A percentile compares a stretch with the other conserved stretches of the same genome.
Evolutionary conservation across 2,888 invertebrate genomes (phyloP).

Genomic region (Tetranychus truncatus): DNA sequence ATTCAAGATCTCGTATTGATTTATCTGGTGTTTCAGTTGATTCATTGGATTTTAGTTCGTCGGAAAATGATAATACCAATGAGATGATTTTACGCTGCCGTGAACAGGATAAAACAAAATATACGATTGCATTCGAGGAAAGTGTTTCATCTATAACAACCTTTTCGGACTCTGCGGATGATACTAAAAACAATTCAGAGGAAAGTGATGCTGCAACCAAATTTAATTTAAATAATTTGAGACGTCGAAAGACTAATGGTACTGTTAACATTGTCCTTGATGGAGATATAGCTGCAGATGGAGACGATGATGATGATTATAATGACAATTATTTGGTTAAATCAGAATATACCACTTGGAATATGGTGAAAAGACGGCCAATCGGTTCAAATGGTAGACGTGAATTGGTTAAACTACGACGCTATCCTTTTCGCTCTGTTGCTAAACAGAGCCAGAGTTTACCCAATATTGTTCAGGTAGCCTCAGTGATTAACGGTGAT

Average conservation of each 20-base stretch:
- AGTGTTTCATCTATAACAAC: slow-evolving; percentile 5
- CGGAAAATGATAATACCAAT: slow-evolving; percentile 43
- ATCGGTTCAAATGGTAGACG: background rate
- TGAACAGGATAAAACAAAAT: slow-evolving; percentile 78
- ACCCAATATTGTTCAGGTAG: slow-evolving; percentile 25
- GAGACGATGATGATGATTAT: background rate
- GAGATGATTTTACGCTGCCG: slow-evolving; percentile 67
- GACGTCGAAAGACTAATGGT: background rate
- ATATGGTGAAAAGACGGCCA: background rate
- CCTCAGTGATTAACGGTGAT: slow-evolving; percentile 16
- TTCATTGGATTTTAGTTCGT: slow-evolving; percentile 67
- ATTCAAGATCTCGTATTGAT: slow-evolving; percentile 4
- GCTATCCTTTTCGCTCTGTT: background rate
- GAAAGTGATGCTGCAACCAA: background rate
- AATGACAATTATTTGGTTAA: background rate
- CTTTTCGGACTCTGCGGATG: background rate
- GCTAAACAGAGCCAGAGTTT: slow-evolving; percentile 26
- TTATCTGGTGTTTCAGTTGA: slow-evolving; percentile 52
- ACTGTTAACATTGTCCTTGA: background rate
- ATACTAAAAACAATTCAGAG: background rate
- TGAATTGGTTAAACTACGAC: background rate
- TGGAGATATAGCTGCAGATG: background rate
- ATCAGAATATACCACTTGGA: background rate
- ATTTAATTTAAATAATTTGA: background rate
- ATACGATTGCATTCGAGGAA: slow-evolving; percentile 82